Evolutionary conservation across 2,888 invertebrate genomes (phyloP), one percentile per base, ranked within the genome.

Genomic region (Coenonympha arcania): DNA sequence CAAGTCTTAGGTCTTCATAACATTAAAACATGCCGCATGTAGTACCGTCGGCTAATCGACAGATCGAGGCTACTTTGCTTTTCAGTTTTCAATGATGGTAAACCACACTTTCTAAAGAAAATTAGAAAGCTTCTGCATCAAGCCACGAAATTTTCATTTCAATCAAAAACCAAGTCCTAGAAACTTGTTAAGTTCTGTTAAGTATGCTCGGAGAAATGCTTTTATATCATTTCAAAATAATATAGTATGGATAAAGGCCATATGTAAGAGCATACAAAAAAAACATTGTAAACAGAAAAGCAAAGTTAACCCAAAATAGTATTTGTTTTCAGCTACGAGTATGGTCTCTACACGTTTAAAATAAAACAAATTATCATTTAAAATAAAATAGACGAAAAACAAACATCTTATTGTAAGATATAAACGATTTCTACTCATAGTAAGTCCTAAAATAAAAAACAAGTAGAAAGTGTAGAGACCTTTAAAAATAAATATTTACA

Each of bases 1-100:
- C 81, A 79, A 83, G 79, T 84, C 84, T 84, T 83, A 84, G 83
- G 84, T 39, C 82, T 79, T 84, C 68, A 74, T 44, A 44, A 44
- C 44, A 30, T 42, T 73, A 75, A 73, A 73, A 79, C 73, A 72
- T 72, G 73, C 62, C 56, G 66, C 68, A 66, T 66, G 64, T 68
- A 69, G 66, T 68, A 68, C 68, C 69, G 61, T 66, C 57, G 58
- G 57, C 56, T 61, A 61, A 59, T 61, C 60, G 57, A 1, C 8
- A 6, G 5, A 8, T 31, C 31, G 31, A 8, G 15, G 16, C 16
- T 15, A 13, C 30, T 30, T 30, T 30, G 30, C 28, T 28, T 11
- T 28, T 11, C 1, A 28, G 3, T 4, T 4, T 26, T n/a, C 31
- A 33, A 31, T 3, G 15, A 5, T 13, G n/a, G n/a, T n/a, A n/a